Percentiles rank a stretch among this genome's conserved stretches.
Conservation (phyloP, 2,888 invertebrate species). For the Leptopilina syphax region DNA sequence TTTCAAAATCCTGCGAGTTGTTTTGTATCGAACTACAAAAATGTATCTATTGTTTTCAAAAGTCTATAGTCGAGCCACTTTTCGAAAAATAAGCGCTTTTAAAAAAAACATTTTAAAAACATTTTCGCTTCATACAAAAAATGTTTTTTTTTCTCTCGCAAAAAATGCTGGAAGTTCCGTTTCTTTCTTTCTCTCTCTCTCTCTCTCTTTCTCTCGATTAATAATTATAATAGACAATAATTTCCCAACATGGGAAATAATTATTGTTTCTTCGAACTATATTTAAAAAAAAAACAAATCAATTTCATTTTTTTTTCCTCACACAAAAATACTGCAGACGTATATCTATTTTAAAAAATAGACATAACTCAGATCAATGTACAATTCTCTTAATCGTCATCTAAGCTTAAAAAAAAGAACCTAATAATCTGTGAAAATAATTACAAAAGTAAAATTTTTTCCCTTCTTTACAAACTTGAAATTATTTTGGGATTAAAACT, state of each 20-base stretch:
- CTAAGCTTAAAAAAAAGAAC: slow-evolving; percentile 43
- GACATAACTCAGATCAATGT: slow-evolving; percentile 46
- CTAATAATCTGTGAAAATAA: background rate
- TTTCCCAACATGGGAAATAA: slow-evolving; percentile 8
- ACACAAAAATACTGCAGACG: slow-evolving; percentile 37
- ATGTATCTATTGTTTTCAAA: slow-evolving; percentile 33
- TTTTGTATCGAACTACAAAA: slow-evolving; percentile 20
- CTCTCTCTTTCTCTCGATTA: too few relatives aligned
- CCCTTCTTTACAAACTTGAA: too few relatives aligned
- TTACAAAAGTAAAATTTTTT: slow-evolving; percentile 21
- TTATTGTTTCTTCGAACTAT: background rate
- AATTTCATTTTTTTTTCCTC: background rate
- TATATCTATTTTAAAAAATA: slow-evolving; percentile 22
- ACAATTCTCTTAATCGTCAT: slow-evolving; percentile 43
- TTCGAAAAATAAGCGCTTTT: slow-evolving; percentile 16
- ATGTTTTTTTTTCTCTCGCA: background rate
- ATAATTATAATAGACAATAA: slow-evolving; percentile 9
- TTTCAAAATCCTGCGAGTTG: slow-evolving; percentile 26
- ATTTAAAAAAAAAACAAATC: background rate
- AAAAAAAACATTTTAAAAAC: slow-evolving; percentile 2
- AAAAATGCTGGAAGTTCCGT: slow-evolving; percentile 31
- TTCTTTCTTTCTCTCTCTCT: background rate
- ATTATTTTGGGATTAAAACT: too few relatives aligned
- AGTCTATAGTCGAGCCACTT: slow-evolving; percentile 38
- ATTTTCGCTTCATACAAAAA: slow-evolving; percentile 31